These are phyloP conservation scores for Aspidoscelis tigris DNA, from an alignment of 2,113 vertebrate genomes.

Conservation along the genomic window DNA sequence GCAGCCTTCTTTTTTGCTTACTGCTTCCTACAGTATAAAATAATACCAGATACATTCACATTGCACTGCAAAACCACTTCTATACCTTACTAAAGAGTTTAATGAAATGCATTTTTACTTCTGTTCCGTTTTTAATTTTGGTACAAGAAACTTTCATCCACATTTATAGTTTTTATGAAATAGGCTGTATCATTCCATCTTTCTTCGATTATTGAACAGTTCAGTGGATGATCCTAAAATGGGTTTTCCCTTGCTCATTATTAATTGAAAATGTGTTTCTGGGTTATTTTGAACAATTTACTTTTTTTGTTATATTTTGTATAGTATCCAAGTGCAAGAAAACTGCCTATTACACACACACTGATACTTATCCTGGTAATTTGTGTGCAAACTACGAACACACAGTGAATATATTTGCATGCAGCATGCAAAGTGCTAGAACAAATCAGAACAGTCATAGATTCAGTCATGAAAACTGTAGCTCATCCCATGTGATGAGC, in stretches of 20 bases:
- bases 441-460: conserved; percentile 29
- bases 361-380: conserved; percentile 24
- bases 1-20: not conserved
- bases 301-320: conserved; percentile 53
- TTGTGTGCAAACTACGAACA: not conserved
- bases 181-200: conserved; percentile 69
- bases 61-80: not conserved
- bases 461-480: conserved; percentile 12
- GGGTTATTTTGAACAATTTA: conserved; percentile 43
- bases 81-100: not conserved
- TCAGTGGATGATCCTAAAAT: conserved; percentile 64
- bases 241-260: conserved; percentile 51
- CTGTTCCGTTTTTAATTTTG: not conserved
- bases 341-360: not conserved
- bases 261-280: conserved; percentile 43
- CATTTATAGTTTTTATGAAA: conserved; percentile 59
- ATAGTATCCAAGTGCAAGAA: conserved; percentile 53
- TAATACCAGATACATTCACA: not conserved
- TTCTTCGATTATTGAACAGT: conserved; percentile 69
- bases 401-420: conserved; percentile 26
- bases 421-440: conserved; percentile 61
- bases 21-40: not conserved
- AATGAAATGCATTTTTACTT: not conserved
- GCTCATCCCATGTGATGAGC: conserved; percentile 35
- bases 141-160: conserved; percentile 55